Evolutionary conservation across 2,888 invertebrate species (phyloP).

Genomic region (Poecilus cupreus): DNA sequence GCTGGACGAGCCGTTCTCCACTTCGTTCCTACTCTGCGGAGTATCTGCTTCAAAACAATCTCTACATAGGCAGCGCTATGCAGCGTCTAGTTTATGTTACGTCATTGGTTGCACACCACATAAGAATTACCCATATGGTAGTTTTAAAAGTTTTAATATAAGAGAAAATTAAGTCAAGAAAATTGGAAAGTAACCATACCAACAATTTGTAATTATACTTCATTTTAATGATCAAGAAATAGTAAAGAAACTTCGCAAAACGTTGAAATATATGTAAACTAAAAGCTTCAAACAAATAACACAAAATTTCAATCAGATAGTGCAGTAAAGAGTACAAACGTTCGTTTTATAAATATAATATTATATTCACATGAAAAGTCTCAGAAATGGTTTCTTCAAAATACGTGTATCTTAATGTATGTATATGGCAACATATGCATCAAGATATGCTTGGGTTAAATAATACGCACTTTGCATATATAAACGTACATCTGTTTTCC

Average conservation of each 20-base stretch:
- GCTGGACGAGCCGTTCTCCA: too few relatives aligned
- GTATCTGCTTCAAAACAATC: too few relatives aligned
- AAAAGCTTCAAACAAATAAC: background rate
- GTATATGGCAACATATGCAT: background rate
- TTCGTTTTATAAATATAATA: constrained; percentile 1
- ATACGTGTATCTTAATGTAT: constrained; percentile 1
- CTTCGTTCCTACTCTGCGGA: too few relatives aligned
- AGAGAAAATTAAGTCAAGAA: too few relatives aligned
- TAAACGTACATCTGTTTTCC: constrained; percentile 9
- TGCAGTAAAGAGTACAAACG: background rate
- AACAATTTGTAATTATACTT: too few relatives aligned
- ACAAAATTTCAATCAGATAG: constrained; percentile 6
- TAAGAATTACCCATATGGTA: too few relatives aligned
- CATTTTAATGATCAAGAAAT: background rate
- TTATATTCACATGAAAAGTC: constrained; percentile 21
- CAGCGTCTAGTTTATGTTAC: too few relatives aligned
- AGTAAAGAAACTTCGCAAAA: background rate
- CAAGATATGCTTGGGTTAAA: constrained; percentile 13
- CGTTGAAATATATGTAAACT: too few relatives aligned
- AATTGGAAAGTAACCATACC: background rate
- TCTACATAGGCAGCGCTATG: too few relatives aligned
- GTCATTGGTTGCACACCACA: too few relatives aligned
- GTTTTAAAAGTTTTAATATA: too few relatives aligned
- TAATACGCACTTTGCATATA: constrained; percentile 19
- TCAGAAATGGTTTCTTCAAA: constrained; percentile 16